Conservation (phyloP, 1,140 invertebrate genomes). For the Pseudomyrmex flavicornis region DNA sequence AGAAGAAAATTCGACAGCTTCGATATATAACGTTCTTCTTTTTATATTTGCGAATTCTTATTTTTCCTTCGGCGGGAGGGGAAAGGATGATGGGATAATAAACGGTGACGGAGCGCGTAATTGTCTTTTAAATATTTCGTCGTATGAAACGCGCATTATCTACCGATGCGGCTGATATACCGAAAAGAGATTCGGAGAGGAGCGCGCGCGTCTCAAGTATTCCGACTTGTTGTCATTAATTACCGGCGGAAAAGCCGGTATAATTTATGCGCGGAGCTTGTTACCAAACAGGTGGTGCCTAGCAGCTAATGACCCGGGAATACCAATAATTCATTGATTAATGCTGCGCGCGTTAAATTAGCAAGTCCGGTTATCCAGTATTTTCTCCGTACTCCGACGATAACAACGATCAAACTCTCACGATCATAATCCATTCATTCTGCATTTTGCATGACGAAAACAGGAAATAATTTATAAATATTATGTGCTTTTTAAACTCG, state of each 20-base stretch:
- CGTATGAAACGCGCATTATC: conserved; percentile 50
- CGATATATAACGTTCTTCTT: conserved; percentile 35
- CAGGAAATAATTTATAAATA: not conserved
- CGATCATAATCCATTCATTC: not conserved
- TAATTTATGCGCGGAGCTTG: conserved; percentile 70
- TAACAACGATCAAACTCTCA: conserved; percentile 43
- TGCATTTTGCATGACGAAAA: conserved; percentile 6
- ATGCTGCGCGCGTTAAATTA: conserved; percentile 68
- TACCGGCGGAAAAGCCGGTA: conserved; percentile 58
- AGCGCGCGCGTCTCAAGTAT: conserved; percentile 58
- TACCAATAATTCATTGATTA: conserved; percentile 74
- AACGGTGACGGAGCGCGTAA: conserved; percentile 37
- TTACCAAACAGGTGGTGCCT: conserved; percentile 72
- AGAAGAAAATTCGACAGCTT: conserved; percentile 9
- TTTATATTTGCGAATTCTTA: conserved; percentile 33
- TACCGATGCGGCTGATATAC: conserved; percentile 29
- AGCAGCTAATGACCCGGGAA: conserved; percentile 69
- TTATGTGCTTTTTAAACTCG: not conserved
- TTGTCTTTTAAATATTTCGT: conserved; percentile 58
- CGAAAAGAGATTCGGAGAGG: not conserved
- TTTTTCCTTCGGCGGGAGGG: not conserved
- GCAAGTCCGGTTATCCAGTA: conserved; percentile 59
- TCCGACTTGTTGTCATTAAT: conserved; percentile 68
- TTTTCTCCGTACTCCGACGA: conserved; percentile 11
- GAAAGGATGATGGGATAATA: conserved; percentile 38